A percentile compares a stretch with the other conserved stretches of the same genome.
These are phyloP conservation scores for Busseola fusca DNA, from an alignment of 2,888 invertebrate genomes.

Conservation along the genomic window DNA sequence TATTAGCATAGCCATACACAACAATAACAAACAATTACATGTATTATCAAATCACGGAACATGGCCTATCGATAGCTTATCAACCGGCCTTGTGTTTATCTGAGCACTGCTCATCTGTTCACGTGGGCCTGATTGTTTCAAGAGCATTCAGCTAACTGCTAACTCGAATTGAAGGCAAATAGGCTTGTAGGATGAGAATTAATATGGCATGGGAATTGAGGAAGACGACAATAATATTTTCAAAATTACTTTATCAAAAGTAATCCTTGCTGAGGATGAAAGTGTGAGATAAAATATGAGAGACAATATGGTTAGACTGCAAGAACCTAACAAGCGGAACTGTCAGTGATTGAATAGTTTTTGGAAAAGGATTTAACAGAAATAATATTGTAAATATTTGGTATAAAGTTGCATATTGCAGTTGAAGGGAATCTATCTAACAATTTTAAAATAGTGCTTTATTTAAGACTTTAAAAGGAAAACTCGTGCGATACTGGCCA, in stretches of 20 bases:
- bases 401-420: not conserved
- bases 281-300: not conserved
- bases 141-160: slow-evolving; percentile 41
- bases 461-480: slow-evolving; percentile 18
- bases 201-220: not conserved
- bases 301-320: not conserved
- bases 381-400: not conserved
- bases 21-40: slow-evolving; percentile 50
- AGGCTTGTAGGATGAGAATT: slow-evolving; percentile 2
- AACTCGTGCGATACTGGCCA: slow-evolving; percentile 4
- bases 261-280: not conserved
- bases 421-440: not conserved
- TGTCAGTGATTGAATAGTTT: not conserved
- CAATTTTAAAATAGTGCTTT: not conserved
- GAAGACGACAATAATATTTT: not conserved
- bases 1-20: slow-evolving; percentile 5
- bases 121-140: slow-evolving; percentile 48
- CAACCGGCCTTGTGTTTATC: slow-evolving; percentile 55
- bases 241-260: not conserved
- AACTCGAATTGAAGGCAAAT: slow-evolving; percentile 23
- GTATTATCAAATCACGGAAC: slow-evolving; percentile 59
- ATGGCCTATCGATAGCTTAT: slow-evolving; percentile 54
- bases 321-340: not conserved
- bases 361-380: not conserved
- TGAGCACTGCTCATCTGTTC: slow-evolving; percentile 50